Percentiles rank a stretch among this genome's conserved stretches.
phyloP scores from a whole-genome alignment of 2,888 invertebrate genomes.

The Trichogramma dendrolimi region DNA sequence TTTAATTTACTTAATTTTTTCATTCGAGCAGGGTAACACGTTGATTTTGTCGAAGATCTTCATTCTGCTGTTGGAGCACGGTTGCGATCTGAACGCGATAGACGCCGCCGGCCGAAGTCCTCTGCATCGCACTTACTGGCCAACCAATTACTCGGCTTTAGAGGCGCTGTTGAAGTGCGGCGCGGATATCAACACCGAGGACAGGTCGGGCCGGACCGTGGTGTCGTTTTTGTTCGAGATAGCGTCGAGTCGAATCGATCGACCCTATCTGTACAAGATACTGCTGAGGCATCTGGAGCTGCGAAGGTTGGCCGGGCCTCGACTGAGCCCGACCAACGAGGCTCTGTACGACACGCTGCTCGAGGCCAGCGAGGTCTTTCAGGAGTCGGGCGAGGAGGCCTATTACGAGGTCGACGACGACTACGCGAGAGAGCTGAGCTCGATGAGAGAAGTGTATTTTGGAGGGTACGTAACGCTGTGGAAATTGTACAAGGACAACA shows the following conservation, averaged over 20 bases:
- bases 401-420: neutral
- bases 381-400: neutral
- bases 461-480: neutral
- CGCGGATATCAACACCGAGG: constrained; percentile 11
- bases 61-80: constrained; percentile 1
- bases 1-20: no score
- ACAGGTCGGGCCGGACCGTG: constrained; percentile 4
- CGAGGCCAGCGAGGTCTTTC: neutral
- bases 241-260: neutral
- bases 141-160: neutral
- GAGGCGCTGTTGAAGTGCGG: constrained; percentile 5
- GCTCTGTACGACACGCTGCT: neutral
- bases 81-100: neutral
- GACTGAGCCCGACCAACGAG: constrained; percentile 1
- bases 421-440: neutral
- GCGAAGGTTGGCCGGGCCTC: neutral
- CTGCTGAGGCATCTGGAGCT: neutral
- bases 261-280: neutral
- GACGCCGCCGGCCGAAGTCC: neutral
- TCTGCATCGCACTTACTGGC: constrained; percentile 10
- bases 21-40: no score
- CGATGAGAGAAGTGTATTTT: neutral
- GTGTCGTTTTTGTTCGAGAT: constrained; percentile 9
- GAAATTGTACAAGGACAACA: neutral
- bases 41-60: neutral